Conservation (phyloP, 2,797 vertebrate genomes). For the Decapterus maruadsi region DNA sequence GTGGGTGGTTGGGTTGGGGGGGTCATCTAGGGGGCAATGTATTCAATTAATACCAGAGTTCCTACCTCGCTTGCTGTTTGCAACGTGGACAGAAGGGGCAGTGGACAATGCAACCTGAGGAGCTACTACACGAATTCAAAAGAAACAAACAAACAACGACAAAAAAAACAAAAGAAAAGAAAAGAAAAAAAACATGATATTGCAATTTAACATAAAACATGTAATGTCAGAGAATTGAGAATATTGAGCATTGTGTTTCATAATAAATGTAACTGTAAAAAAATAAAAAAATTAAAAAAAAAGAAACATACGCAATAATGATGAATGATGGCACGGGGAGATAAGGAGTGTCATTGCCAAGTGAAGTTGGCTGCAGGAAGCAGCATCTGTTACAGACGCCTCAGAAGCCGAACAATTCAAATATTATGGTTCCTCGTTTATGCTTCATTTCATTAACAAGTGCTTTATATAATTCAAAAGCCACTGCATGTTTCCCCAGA, state of each 20-base stretch:
- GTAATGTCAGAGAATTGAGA: constrained; percentile 62
- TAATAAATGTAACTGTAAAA: constrained; percentile 52
- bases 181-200: constrained; percentile 76
- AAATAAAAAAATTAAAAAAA: constrained; percentile 9
- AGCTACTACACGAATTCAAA: constrained; percentile 92
- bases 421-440: constrained; percentile 64
- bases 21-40: constrained; percentile 75
- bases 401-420: constrained; percentile 62
- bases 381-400: constrained; percentile 70
- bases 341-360: constrained; percentile 72
- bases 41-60: constrained; percentile 89
- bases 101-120: constrained; percentile 96
- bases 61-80: constrained; percentile 99
- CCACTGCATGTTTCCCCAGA: constrained; percentile 61
- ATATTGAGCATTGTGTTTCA: constrained; percentile 46
- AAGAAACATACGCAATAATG: constrained; percentile 59
- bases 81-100: constrained; percentile 94
- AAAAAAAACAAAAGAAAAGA: constrained; percentile 67
- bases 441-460: constrained; percentile 70
- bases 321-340: constrained; percentile 75
- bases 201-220: constrained; percentile 75
- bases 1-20: too few relatives aligned
- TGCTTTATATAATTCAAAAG: constrained; percentile 63
- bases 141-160: constrained; percentile 80
- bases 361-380: constrained; percentile 65